Base-by-base conservation (phyloP, 2,113 vertebrate species). In the Corapipo altera region DNA sequence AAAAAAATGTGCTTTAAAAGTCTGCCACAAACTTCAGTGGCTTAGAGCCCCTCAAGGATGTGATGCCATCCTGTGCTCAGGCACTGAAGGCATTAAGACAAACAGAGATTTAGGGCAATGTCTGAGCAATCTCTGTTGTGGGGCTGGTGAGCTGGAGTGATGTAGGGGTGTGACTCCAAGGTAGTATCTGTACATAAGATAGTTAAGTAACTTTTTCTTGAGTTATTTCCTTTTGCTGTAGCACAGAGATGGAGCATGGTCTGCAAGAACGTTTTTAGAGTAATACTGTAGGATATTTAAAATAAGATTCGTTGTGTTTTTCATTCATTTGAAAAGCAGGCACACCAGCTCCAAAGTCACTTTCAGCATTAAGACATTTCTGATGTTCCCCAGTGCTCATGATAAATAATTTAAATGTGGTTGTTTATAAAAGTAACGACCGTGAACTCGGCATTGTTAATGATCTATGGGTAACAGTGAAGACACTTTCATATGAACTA, bases 301-400 rank as follows among this genome's bases (percentile, higher is more conserved):
- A 58, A 28, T 7, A 66, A 71, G 64, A 54, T 67, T 73, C 21
- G 51, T 82, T 82, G 62, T 57, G 8, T 76, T 85, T 85, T 93
- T 64, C 75, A 8, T 57, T 85, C 55, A 9, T 77, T 62, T 73
- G 78, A 62, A 85, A 46, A 83, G 65, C 27, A 55, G 30, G 23
- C 66, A 52, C 43, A 58, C 39, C 33, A 43, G 39, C 88, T 21
- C 39, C 82, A 89, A 93, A 96, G 82, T 91, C 88, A 88, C 91
- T 95, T 96, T 95, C 67, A 55, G 59, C 82, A 88, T 88, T 80
- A 94, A 83, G 91, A 80, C 39, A 11, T 67, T 78, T 70, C 33
- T 86, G 78, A 62, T 66, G 58, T 70, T 88, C 61, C 43, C 58
- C 44, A 9, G 59, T 44, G 91, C 51, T 88, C 14, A 2, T 27